Conservation (phyloP, 2,797 vertebrate species). For the Antennarius maculatus region DNA sequence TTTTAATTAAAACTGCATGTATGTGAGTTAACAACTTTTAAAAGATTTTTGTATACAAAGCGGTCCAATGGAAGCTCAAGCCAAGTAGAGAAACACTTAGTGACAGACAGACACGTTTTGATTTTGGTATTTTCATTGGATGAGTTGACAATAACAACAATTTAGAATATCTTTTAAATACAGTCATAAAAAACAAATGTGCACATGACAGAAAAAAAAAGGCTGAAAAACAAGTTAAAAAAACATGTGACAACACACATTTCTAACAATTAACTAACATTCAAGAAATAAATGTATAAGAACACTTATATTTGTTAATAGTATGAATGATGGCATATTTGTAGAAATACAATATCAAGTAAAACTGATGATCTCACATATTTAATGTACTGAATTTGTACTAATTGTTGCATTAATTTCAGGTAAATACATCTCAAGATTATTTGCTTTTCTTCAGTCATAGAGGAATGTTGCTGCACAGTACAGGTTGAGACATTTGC, state of each 20-base stretch:
- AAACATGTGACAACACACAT: slow-evolving; percentile 26
- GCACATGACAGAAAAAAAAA: no score
- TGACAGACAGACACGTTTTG: no score
- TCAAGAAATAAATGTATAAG: slow-evolving; percentile 26
- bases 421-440: slow-evolving; percentile 33
- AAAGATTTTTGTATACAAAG: no score
- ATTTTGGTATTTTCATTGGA: slow-evolving; percentile 9
- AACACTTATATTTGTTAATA: slow-evolving; percentile 34
- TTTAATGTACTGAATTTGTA: slow-evolving; percentile 36
- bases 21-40: not conserved
- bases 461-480: slow-evolving; percentile 8
- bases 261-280: slow-evolving; percentile 55
- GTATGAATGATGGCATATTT: slow-evolving; percentile 35
- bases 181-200: slow-evolving; percentile 8
- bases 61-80: no score
- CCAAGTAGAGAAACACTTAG: no score
- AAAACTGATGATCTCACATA: slow-evolving; percentile 21
- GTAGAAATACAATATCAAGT: slow-evolving; percentile 40
- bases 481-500: slow-evolving; percentile 33
- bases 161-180: slow-evolving; percentile 25
- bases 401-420: slow-evolving; percentile 41
- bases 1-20: no score
- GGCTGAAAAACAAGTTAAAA: slow-evolving; percentile 3
- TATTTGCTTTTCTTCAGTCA: slow-evolving; percentile 5
- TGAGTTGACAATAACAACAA: slow-evolving; percentile 11